Evolutionary conservation across 2,888 invertebrate genomes (phyloP), one percentile per base, ranked within the genome.

Genomic region (Gastracanthus pulcherrimus): DNA sequence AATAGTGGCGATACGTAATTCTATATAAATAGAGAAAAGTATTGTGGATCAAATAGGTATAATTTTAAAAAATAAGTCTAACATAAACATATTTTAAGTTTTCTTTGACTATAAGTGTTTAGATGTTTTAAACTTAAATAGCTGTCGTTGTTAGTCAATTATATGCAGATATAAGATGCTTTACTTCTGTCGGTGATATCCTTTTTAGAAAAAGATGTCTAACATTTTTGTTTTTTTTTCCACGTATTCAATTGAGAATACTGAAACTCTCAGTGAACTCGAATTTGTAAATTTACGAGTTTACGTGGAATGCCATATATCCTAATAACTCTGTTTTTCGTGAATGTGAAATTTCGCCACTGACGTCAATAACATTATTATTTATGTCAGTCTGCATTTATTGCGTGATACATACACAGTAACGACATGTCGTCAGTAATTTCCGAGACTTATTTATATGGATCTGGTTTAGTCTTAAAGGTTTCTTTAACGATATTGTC

Each of bases 341-440:
- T 23, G 11, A 13, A 76, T 66, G 19, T 55, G 38, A n/a, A 55
- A 55, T 23, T 51, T n/a, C 34, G 19, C 29, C n/a, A 51, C 4
- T 41, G 55, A 45, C 66, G 72, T 66, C 72, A 36, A 71, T 48
- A n/a, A 71, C 38, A 78, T 51, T 34, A 38, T 51, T 51, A 71
- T 55, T 26, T 26, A 70, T 31, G 64, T 60, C 76, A 34, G n/a
- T 29, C 6, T 62, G 26, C n/a, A 19, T 51, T 36, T n/a, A 45
- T 62, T 74, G 19, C 45, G 13, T 19, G 34, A 62, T 48, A 19
- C 1, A 7, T 19, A 19, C 19, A n/a, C 11, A 2, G 23, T 55
- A n/a, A n/a, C 9, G 51, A 9, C 55, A 11, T 11, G 55, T 55
- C 55, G 4, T 9, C 9, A 55, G 26, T 11, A 26, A 26, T n/a